phyloP scores from a whole-genome alignment of 2,797 vertebrate genomes.

The Hippocampus kuda region DNA sequence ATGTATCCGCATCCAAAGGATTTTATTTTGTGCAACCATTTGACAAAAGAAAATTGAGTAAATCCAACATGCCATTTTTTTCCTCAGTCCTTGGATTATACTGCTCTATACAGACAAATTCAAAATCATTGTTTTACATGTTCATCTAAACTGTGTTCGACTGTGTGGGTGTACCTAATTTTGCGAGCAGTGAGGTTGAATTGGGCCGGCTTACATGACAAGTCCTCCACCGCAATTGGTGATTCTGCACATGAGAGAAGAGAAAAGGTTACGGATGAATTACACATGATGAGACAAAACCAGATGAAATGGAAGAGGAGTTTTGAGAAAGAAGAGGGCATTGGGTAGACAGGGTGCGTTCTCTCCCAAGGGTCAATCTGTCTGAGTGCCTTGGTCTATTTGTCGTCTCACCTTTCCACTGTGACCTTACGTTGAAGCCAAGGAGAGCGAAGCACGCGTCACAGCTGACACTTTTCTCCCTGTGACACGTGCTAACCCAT shows the following conservation, averaged over 20 bases:
- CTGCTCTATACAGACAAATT: too few species aligned
- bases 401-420: constrained; percentile 55
- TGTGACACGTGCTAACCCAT: constrained; percentile 31
- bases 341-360: constrained; percentile 45
- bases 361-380: constrained; percentile 54
- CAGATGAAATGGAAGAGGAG: constrained; percentile 16
- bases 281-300: constrained; percentile 24
- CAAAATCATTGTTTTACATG: too few species aligned
- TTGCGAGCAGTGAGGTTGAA: background rate
- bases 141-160: background rate
- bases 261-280: constrained; percentile 42
- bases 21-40: too few species aligned
- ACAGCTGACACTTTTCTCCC: constrained; percentile 43
- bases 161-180: background rate
- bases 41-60: too few species aligned
- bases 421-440: constrained; percentile 59
- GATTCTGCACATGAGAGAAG: constrained; percentile 4
- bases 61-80: too few species aligned
- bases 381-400: constrained; percentile 49
- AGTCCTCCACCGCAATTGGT: background rate
- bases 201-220: background rate
- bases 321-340: background rate
- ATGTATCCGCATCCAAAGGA: too few species aligned
- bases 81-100: too few species aligned
- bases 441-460: constrained; percentile 43